These are phyloP conservation scores for Gastrophryne carolinensis DNA, from an alignment of 2,797 vertebrate species.

Conservation along the genomic window DNA sequence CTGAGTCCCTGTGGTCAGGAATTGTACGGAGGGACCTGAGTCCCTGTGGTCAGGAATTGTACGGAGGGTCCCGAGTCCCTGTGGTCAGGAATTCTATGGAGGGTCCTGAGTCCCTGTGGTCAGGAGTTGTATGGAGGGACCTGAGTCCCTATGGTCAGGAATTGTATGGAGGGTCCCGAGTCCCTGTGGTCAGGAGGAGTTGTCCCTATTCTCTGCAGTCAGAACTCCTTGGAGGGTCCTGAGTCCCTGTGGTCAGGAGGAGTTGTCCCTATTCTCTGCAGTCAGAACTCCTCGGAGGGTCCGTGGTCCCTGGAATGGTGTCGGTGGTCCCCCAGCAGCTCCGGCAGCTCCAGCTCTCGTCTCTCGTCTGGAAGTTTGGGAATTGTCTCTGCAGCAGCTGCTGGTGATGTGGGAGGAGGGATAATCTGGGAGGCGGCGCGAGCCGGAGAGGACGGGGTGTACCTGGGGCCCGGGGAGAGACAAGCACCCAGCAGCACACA, in stretches of 20 bases:
- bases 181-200: not conserved
- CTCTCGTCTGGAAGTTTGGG: not conserved
- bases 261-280: not conserved
- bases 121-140: not conserved
- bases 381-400: not conserved
- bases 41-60: not conserved
- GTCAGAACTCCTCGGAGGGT: not conserved
- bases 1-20: not conserved
- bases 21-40: not conserved
- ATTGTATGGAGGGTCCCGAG: not conserved
- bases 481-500: not conserved
- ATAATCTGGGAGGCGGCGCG: constrained; percentile 12
- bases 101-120: not conserved
- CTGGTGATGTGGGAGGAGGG: constrained; percentile 12
- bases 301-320: not conserved
- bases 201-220: not conserved
- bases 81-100: not conserved
- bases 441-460: not conserved
- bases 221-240: not conserved
- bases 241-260: not conserved
- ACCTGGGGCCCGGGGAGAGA: not conserved
- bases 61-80: not conserved
- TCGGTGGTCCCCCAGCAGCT: not conserved
- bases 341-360: not conserved
- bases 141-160: not conserved